Evolutionary conservation across 2,113 vertebrate species (phyloP).

Genomic region (human): GRCh38 chr17:7094001-7094500

Average conservation of each 20-base stretch:
- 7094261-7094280: too few relatives aligned
- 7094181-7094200: neutral
- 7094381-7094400: neutral
- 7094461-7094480: neutral
- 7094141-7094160: neutral
- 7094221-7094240: neutral
- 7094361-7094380: neutral
- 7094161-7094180: neutral
- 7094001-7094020: too few relatives aligned
- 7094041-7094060: too few relatives aligned
- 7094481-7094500: neutral
- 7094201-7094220: too few relatives aligned
- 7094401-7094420: rapidly evolving
- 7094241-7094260: neutral
- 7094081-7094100: too few relatives aligned
- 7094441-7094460: neutral
- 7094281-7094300: neutral
- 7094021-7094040: too few relatives aligned
- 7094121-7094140: neutral
- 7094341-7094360: neutral
- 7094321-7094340: neutral
- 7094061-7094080: too few relatives aligned
- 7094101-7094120: neutral
- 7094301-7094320: neutral
- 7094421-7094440: neutral